Percentiles rank a stretch among this genome's conserved stretches.
These are phyloP conservation scores for Macropus fuliginosus DNA, from an alignment of 2,797 vertebrate species.

Conservation along the genomic window DNA sequence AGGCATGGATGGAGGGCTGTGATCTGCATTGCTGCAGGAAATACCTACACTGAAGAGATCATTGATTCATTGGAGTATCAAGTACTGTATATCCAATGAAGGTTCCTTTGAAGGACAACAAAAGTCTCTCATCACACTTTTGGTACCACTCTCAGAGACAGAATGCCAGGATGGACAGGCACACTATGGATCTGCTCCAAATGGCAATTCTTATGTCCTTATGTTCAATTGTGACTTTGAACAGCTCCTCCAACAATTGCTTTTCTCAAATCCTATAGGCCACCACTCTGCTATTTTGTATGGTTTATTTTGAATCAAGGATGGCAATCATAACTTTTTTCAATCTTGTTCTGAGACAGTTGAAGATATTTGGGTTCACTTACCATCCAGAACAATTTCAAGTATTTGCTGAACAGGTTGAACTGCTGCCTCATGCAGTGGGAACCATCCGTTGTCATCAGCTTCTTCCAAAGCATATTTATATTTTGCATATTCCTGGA, in stretches of 20 bases:
- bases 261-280: constrained; percentile 21
- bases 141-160: neutral
- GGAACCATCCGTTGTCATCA: constrained; percentile 90
- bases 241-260: neutral
- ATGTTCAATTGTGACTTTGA: constrained; percentile 8
- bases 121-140: neutral
- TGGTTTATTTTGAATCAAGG: neutral
- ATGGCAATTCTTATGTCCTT: constrained; percentile 6
- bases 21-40: neutral
- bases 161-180: neutral
- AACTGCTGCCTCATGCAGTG: constrained; percentile 88
- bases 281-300: constrained; percentile 26
- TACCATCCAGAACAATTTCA: constrained; percentile 89
- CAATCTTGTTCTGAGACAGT: neutral
- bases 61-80: neutral
- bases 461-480: constrained; percentile 88
- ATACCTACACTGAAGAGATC: neutral
- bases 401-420: constrained; percentile 88
- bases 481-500: constrained; percentile 87
- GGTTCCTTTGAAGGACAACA: neutral
- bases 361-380: constrained; percentile 59
- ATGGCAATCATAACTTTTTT: neutral
- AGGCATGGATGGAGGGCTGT: neutral
- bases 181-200: neutral
- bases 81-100: neutral